Base-by-base conservation (phyloP, 2,797 vertebrate species). In the Cichlasoma orientale region DNA sequence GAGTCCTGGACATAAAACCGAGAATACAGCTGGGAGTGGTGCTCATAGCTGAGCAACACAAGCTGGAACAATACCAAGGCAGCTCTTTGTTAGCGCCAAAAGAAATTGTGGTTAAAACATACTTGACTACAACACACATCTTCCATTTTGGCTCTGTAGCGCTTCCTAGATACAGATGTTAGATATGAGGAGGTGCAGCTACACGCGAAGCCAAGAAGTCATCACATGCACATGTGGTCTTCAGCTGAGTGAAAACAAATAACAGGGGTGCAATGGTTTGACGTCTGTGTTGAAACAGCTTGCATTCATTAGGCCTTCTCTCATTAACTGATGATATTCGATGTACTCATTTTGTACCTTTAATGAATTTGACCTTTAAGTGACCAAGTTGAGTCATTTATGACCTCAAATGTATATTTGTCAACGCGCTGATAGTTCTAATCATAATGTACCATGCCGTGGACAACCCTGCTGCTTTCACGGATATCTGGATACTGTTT, bases 171-270 rank as follows among this genome's bases (percentile, higher is more conserved):
- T 10, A 31, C 11, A 56, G 72, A 77, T 2, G 5, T 8, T 1
- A 13, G 29, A 25, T 10, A 54, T 8, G 7, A 2, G 70, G 33
- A 3, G 47, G 55, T 29, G 50, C 11, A 11, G 11, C 36, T 21
- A 23, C 68, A 2, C 33, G 0, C 1, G 11, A 73, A 47, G 27
- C n/a, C 29, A 31, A 87, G 89, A 89, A 84, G 89, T 57, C 73
- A 2, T 21, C 75, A 83, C 88, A 77, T 11, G 86, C 63, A 79
- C n/a, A 36, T 19, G 18, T 56, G 36, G 10, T 18, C 36, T 78
- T 72, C 47, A n/a, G 2, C n/a, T 4, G 50, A 41, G 44, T 25
- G 59, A 44, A 36, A 70, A 76, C 54, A 63, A 56, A 52, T 2
- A 31, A 63, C 44, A 82, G 41, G 81, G 71, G 61, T 68, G 47